phyloP scores from a whole-genome alignment of 2,797 vertebrate species.

The Thamnophis elegans region DNA sequence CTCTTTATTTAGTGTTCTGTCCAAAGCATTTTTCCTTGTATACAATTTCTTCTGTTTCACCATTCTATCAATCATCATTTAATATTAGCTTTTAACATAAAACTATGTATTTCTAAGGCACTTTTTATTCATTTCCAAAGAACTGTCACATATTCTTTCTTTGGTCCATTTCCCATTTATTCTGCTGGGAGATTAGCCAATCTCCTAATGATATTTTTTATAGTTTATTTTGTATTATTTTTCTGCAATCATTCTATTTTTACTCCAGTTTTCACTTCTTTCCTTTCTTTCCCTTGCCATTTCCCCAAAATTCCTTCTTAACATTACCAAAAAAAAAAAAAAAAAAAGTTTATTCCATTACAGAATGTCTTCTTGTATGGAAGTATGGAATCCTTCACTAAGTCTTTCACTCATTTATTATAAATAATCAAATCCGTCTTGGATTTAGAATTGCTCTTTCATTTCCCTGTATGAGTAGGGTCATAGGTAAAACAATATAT shows the following conservation, averaged over 20 bases:
- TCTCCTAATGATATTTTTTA: neutral
- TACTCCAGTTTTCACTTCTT: no score
- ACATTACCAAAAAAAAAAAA: neutral
- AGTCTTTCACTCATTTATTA: neutral
- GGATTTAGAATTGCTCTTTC: neutral
- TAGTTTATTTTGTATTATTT: neutral
- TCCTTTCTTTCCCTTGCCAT: neutral
- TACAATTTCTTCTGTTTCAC: neutral
- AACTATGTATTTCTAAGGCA: neutral
- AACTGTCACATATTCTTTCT: neutral
- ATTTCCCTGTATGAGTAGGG: no score
- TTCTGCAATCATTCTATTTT: neutral
- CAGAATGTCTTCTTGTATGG: neutral
- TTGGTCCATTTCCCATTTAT: neutral
- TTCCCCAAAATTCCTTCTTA: neutral
- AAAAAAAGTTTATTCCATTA: neutral
- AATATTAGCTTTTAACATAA: neutral
- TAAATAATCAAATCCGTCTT: neutral
- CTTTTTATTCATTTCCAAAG: neutral
- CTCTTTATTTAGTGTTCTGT: neutral
- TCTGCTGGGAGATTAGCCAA: neutral
- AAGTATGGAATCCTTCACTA: neutral
- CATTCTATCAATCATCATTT: neutral
- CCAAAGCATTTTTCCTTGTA: neutral
- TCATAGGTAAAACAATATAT: no score